These are phyloP conservation scores for Stratiolaelaps scimitus DNA, from an alignment of 1,140 invertebrate genomes.

Conservation along the genomic window DNA sequence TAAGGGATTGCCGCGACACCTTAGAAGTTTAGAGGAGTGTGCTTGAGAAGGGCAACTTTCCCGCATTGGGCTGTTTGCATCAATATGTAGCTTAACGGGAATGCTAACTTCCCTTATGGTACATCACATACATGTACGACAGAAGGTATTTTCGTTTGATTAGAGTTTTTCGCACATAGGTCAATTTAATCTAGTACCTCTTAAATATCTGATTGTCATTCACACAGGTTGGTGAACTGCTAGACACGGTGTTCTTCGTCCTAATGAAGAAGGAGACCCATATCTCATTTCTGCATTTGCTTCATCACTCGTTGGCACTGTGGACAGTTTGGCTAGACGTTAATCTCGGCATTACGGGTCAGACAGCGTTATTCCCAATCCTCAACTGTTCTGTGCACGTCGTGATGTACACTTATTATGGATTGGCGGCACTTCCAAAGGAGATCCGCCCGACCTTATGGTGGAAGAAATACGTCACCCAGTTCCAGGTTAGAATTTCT, in stretches of 20 bases:
- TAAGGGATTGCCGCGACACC: no score
- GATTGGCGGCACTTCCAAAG: constrained; percentile 65
- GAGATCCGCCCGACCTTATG: constrained; percentile 62
- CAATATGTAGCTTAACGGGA: no score
- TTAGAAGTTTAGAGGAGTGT: no score
- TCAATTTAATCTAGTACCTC: no score
- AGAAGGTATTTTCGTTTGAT: no score
- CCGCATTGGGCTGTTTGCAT: no score
- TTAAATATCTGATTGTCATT: no score
- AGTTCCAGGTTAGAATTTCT: constrained; percentile 50
- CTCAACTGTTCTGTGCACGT: constrained; percentile 81
- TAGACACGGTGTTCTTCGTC: constrained; percentile 30
- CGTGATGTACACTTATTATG: constrained; percentile 85
- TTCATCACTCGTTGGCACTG: constrained; percentile 16
- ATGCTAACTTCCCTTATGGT: no score
- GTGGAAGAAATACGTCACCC: constrained; percentile 89
- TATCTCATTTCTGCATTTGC: constrained; percentile 18
- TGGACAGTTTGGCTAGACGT: constrained; percentile 25
- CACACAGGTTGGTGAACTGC: constrained; percentile 13
- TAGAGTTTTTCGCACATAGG: no score
- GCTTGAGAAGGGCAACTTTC: no score
- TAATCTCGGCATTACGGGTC: constrained; percentile 19
- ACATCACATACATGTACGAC: no score
- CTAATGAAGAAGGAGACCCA: constrained; percentile 28
- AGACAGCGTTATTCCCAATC: constrained; percentile 45